phyloP scores from a whole-genome alignment of 2,797 vertebrate genomes.

The Cynodonichthys magdalenae region DNA sequence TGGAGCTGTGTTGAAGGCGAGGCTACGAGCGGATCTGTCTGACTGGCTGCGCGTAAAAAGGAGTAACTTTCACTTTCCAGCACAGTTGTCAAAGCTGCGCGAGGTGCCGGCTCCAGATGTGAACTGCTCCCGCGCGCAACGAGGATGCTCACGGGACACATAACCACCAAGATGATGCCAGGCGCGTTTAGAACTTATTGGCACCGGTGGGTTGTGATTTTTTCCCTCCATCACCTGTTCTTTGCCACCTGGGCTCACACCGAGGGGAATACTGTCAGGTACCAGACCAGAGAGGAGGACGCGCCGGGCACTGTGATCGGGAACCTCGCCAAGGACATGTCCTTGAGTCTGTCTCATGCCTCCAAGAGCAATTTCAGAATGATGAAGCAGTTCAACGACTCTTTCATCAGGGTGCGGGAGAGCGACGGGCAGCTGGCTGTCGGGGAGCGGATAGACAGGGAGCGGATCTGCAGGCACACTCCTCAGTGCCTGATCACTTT shows the following conservation, averaged over 20 bases:
- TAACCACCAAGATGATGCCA: slow-evolving; percentile 57
- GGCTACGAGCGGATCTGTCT: slow-evolving; percentile 72
- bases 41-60: slow-evolving; percentile 59
- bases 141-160: slow-evolving; percentile 46
- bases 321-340: slow-evolving; percentile 91
- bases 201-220: slow-evolving; percentile 72
- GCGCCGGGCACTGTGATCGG: slow-evolving; percentile 92
- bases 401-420: slow-evolving; percentile 90
- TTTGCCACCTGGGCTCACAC: slow-evolving; percentile 64
- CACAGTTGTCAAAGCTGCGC: slow-evolving; percentile 64
- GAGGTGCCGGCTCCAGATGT: slow-evolving; percentile 62
- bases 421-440: slow-evolving; percentile 91
- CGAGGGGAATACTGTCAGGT: slow-evolving; percentile 89
- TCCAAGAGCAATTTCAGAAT: slow-evolving; percentile 87
- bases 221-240: slow-evolving; percentile 63
- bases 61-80: slow-evolving; percentile 77
- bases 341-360: slow-evolving; percentile 82
- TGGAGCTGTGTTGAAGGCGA: slow-evolving; percentile 76
- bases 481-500: slow-evolving; percentile 89
- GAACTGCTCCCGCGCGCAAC: slow-evolving; percentile 49
- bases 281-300: slow-evolving; percentile 91
- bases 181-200: slow-evolving; percentile 53
- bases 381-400: slow-evolving; percentile 91
- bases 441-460: slow-evolving; percentile 90
- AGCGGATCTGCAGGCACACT: slow-evolving; percentile 87